Percentiles rank a stretch among this genome's conserved stretches.
Evolutionary conservation across 2,888 invertebrate genomes (phyloP).

Genomic region (Ceratothoa steindachneri): DNA sequence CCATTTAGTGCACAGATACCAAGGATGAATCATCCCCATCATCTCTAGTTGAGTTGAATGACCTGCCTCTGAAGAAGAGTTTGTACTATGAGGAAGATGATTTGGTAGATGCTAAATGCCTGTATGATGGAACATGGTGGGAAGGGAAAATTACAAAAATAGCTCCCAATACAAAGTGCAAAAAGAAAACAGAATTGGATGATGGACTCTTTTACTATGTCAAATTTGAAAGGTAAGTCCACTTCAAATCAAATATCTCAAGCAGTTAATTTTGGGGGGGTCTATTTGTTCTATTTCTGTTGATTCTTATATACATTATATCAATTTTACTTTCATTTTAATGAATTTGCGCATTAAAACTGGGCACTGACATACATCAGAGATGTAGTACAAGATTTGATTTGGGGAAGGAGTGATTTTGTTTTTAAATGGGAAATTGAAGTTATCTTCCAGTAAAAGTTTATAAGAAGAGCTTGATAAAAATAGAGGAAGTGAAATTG

Average conservation of each 20-base stretch:
- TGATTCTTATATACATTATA: background rate
- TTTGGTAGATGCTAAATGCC: slow-evolving; percentile 63
- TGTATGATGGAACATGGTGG: slow-evolving; percentile 67
- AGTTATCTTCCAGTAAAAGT: too few relatives aligned
- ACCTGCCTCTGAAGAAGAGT: slow-evolving; percentile 25
- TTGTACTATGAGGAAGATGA: slow-evolving; percentile 58
- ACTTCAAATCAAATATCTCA: too few relatives aligned
- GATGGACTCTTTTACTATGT: slow-evolving; percentile 53
- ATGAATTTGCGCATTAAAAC: background rate
- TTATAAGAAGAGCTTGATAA: too few relatives aligned
- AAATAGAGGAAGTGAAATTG: too few relatives aligned
- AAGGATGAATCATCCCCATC: slow-evolving; percentile 15
- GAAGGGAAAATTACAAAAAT: slow-evolving; percentile 64
- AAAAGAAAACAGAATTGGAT: slow-evolving; percentile 42
- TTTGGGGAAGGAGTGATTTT: too few relatives aligned
- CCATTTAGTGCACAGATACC: too few relatives aligned
- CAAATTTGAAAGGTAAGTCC: slow-evolving; percentile 52
- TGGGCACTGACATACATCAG: background rate
- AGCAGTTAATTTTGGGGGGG: background rate
- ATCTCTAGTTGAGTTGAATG: background rate
- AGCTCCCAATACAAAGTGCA: slow-evolving; percentile 50
- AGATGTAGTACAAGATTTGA: too few relatives aligned
- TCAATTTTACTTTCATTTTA: background rate
- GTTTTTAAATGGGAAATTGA: too few relatives aligned
- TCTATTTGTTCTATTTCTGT: background rate